Conservation (phyloP, 2,888 invertebrate genomes). For the Orchesellides sinensis region DNA sequence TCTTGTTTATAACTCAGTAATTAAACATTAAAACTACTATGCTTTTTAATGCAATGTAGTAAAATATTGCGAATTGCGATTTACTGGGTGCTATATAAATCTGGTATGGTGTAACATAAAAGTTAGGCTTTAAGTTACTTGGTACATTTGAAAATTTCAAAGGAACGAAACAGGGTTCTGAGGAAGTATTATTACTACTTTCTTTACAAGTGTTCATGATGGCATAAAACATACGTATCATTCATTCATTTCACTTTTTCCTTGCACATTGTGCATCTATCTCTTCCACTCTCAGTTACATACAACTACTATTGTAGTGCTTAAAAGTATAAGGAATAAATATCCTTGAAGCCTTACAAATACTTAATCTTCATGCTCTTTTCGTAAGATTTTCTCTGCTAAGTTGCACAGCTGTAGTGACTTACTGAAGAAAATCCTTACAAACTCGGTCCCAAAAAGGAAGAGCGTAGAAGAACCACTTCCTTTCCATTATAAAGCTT, state of each 20-base stretch:
- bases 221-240: constrained; percentile 7
- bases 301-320: neutral
- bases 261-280: neutral
- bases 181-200: too few species aligned
- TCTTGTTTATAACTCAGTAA: too few species aligned
- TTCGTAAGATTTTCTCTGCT: neutral
- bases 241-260: constrained; percentile 16
- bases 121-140: too few species aligned
- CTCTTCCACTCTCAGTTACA: too few species aligned
- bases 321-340: neutral
- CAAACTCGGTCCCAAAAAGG: constrained; percentile 5
- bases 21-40: too few species aligned
- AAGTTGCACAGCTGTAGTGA: neutral
- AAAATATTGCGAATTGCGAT: too few species aligned
- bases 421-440: constrained; percentile 8
- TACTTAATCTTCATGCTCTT: neutral
- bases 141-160: too few species aligned
- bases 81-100: too few species aligned
- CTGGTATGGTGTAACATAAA: too few species aligned
- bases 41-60: too few species aligned
- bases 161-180: too few species aligned
- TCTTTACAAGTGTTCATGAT: too few species aligned
- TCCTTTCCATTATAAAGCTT: constrained; percentile 18
- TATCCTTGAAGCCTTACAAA: neutral
- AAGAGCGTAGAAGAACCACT: neutral